Evolutionary conservation across 2,888 invertebrate genomes (phyloP), one percentile per base, ranked within the genome.

Genomic region (Rotaria macrura): DNA sequence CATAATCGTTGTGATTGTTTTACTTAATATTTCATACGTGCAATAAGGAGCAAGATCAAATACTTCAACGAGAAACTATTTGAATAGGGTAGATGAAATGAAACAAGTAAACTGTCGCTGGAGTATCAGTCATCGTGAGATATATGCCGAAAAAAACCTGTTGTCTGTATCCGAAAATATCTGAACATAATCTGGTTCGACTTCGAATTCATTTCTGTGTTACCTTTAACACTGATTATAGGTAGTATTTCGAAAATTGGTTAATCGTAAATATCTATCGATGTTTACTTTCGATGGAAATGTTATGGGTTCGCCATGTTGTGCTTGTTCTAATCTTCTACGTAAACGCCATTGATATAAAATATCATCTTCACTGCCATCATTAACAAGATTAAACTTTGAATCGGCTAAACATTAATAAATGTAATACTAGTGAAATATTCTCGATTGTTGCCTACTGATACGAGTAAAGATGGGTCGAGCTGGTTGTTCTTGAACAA

Each of bases 341-440:
- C 88, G 87, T 6, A 89, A 86, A 43, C 90, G 87, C 90, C 90
- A 90, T 85, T 90, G 89, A 79, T 89, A 87, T 25, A 90, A 87
- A 38, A 90, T 89, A 85, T 90, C 90, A 86, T 89, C 88, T 47
- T 89, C 88, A 23, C 49, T 9, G 23, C 5, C 29, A 65, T 65
- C 34, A 65, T 34, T 38, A 20, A 34, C 25, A 17, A 65, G 20
- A 34, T 65, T 34, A 65, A 34, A 38, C 14, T 34, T 65, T 34
- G 65, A 4, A 38, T 65, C 65, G 1, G 20, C 34, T 65, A 65
- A 20, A 65, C 34, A 2, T 3, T 17, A 29, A 29, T 1, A 65
- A 65, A 65, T 6, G 34, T 1, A 1, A 2, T 34, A 25, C 9
- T 52, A 6, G 0, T 14, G 9, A 54, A 9, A 54, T 54, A 54